phyloP scores from a whole-genome alignment of 2,113 vertebrate species.

The Turnix velox region DNA sequence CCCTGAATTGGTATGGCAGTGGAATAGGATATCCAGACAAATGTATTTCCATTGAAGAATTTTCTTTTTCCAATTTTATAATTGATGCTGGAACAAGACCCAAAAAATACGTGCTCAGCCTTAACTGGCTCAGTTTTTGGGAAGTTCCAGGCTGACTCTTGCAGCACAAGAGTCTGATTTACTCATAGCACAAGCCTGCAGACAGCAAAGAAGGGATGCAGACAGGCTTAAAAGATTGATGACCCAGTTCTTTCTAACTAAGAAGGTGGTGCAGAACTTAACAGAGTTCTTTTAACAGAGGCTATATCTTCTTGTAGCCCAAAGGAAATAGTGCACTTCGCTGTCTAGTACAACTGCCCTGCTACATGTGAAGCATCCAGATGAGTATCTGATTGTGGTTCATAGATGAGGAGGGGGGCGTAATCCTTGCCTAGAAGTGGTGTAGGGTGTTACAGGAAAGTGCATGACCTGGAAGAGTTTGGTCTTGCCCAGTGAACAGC shows the following conservation, averaged over 20 bases:
- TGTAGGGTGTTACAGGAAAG: neutral
- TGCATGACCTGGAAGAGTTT: neutral
- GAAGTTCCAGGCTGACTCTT: neutral
- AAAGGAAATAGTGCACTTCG: neutral
- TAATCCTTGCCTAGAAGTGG: neutral
- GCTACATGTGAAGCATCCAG: neutral
- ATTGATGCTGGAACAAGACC: neutral
- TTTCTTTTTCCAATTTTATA: neutral
- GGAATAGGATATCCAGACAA: neutral
- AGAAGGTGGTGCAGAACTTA: neutral
- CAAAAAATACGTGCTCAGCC: neutral
- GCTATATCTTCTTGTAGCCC: neutral
- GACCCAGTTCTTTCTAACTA: neutral
- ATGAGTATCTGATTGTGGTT: neutral
- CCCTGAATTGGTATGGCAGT: neutral
- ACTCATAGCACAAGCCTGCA: rapidly evolving
- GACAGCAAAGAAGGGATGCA: neutral
- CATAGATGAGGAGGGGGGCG: neutral
- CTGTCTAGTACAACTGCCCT: neutral
- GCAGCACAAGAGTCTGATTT: neutral
- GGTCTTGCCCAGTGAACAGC: neutral
- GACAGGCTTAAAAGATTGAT: neutral
- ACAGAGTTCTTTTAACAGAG: no score
- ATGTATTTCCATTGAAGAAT: neutral
- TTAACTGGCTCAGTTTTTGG: neutral